Evolutionary conservation across 2,113 vertebrate species (phyloP).

Genomic region (Larimichthys polyactis): DNA sequence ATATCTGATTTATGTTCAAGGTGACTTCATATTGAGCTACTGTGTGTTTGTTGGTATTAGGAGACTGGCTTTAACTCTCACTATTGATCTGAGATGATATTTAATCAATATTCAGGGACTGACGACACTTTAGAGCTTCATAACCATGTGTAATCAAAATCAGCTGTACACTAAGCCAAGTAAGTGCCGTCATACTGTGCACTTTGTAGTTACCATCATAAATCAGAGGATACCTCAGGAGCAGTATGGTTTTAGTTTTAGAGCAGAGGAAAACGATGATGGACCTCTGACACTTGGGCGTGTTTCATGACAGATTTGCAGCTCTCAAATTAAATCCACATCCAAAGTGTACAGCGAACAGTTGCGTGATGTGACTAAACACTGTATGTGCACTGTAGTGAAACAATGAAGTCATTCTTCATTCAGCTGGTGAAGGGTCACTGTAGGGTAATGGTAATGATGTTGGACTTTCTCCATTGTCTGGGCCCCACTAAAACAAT

Average conservation of each 20-base stretch:
- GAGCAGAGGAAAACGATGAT: too few relatives aligned
- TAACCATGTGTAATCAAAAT: background rate
- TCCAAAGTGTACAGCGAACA: background rate
- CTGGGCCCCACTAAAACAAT: conserved; percentile 62
- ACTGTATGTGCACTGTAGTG: conserved; percentile 8
- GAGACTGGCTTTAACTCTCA: conserved; percentile 34
- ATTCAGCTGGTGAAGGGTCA: conserved; percentile 46
- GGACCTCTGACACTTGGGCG: background rate
- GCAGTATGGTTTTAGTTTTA: background rate
- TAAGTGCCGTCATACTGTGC: background rate
- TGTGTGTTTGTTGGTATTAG: conserved; percentile 15
- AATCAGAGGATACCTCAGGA: background rate
- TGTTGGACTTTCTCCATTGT: conserved; percentile 61
- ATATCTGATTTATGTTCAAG: conserved; percentile 15
- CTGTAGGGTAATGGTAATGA: conserved; percentile 27
- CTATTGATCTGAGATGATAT: conserved; percentile 39
- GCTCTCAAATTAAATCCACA: background rate
- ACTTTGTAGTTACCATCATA: too few relatives aligned
- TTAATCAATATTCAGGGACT: conserved; percentile 46
- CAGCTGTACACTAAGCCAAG: background rate
- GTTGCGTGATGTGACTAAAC: conserved; percentile 25
- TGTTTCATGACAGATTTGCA: background rate
- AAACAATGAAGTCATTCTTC: conserved; percentile 64
- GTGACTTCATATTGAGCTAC: conserved; percentile 8
- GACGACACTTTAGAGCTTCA: conserved; percentile 15